phyloP scores from a whole-genome alignment of 2,113 vertebrate genomes.

The Charina bottae region DNA sequence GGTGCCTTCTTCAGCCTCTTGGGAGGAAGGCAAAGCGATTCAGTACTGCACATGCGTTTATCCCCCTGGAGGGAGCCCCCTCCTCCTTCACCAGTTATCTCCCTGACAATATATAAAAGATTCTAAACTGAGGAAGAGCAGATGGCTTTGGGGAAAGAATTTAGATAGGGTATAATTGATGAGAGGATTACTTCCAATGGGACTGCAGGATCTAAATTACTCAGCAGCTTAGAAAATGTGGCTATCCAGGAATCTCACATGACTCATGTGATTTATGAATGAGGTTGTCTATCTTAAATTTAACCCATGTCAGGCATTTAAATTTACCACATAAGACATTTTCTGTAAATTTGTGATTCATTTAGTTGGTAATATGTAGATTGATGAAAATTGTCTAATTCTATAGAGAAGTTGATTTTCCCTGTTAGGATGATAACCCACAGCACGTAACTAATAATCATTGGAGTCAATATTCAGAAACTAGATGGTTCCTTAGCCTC shows the following conservation, averaged over 20 bases:
- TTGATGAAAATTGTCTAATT: background rate
- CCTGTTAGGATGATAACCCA: background rate
- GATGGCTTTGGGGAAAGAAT: slow-evolving; percentile 13
- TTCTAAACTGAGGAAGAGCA: slow-evolving; percentile 12
- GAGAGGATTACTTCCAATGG: background rate
- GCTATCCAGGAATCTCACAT: background rate
- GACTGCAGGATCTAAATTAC: background rate
- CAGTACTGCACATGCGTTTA: too few relatives aligned
- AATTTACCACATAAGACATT: background rate
- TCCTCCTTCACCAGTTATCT: too few relatives aligned
- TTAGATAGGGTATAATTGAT: background rate
- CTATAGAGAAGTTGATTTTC: background rate
- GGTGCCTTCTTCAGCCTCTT: too few relatives aligned
- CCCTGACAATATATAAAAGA: too few relatives aligned
- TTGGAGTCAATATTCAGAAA: background rate
- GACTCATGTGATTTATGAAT: background rate
- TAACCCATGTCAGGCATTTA: background rate
- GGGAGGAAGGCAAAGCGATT: too few relatives aligned
- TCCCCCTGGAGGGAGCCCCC: too few relatives aligned
- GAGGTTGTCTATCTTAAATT: background rate
- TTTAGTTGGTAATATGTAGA: background rate
- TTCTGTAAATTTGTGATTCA: background rate
- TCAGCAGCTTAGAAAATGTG: background rate
- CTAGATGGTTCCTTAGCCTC: background rate
- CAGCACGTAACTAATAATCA: background rate